These are phyloP conservation scores for Poicephalus meyeri DNA, from an alignment of 2,113 vertebrate genomes.

Conservation along the genomic window DNA sequence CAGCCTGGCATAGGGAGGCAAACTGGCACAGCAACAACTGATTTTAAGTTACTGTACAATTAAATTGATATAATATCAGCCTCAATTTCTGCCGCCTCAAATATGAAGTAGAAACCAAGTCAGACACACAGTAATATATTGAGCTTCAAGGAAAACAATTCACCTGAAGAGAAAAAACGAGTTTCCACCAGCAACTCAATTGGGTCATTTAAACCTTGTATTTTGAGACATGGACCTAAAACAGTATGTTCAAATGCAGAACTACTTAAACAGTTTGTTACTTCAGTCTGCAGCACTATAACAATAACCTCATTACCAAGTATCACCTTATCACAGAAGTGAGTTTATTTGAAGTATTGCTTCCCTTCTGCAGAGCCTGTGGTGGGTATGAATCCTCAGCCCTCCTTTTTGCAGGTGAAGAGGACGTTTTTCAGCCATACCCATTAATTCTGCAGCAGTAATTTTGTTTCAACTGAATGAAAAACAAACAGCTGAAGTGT, in stretches of 20 bases:
- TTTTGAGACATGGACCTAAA: not conserved
- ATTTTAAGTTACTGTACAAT: not conserved
- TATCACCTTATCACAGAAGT: not conserved
- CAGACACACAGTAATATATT: not conserved
- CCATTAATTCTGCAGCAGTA: not conserved
- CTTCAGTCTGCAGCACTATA: not conserved
- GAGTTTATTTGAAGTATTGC: not conserved
- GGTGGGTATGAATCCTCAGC: fast-evolving
- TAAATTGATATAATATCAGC: not conserved
- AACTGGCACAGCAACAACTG: not conserved
- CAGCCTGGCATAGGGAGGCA: not conserved
- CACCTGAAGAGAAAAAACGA: not conserved
- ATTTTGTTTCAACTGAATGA: not conserved
- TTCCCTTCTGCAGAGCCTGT: not conserved
- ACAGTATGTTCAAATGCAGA: not conserved
- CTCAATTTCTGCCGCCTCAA: not conserved
- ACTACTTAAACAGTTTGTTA: not conserved
- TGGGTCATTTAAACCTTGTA: not conserved
- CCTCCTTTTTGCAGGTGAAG: not conserved
- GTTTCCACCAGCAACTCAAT: not conserved
- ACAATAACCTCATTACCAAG: not conserved
- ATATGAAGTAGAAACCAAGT: not conserved
- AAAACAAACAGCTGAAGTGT: not conserved
- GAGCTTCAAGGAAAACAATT: not conserved
- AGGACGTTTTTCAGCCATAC: not conserved